Conservation (phyloP, 2,888 invertebrate species). For the Agrypnus murinus region DNA sequence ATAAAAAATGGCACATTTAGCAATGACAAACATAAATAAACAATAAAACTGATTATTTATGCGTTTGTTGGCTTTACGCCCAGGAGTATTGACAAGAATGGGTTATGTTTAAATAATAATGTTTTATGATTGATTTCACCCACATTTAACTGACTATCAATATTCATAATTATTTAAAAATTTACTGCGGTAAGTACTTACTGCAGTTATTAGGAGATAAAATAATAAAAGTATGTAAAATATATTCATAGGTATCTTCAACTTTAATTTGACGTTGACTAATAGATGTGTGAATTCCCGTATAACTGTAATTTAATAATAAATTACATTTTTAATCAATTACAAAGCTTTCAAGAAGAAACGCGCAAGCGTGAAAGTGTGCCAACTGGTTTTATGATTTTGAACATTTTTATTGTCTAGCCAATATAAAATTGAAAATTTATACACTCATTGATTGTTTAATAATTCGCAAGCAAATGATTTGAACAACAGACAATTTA, state of each 20-base stretch:
- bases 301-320: conserved; percentile 29
- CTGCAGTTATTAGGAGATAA: conserved; percentile 15
- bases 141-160: background rate
- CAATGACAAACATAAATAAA: too few relatives aligned
- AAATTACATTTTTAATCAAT: conserved; percentile 41
- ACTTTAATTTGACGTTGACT: conserved; percentile 25
- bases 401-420: conserved; percentile 8
- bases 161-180: conserved; percentile 5
- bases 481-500: conserved; percentile 3
- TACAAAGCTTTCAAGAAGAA: conserved; percentile 25
- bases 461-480: background rate
- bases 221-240: conserved; percentile 8
- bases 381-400: conserved; percentile 30
- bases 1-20: too few relatives aligned
- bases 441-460: background rate
- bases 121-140: background rate
- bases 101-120: too few relatives aligned
- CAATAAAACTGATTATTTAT: too few relatives aligned
- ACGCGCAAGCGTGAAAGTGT: conserved; percentile 36
- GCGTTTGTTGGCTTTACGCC: too few relatives aligned
- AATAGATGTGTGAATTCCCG: conserved; percentile 25
- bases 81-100: too few relatives aligned
- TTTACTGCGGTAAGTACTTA: conserved; percentile 7
- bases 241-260: conserved; percentile 23
- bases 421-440: conserved; percentile 4